phyloP scores from a whole-genome alignment of 92 coral and sea anemone species.

The Diadumene lineata region DNA sequence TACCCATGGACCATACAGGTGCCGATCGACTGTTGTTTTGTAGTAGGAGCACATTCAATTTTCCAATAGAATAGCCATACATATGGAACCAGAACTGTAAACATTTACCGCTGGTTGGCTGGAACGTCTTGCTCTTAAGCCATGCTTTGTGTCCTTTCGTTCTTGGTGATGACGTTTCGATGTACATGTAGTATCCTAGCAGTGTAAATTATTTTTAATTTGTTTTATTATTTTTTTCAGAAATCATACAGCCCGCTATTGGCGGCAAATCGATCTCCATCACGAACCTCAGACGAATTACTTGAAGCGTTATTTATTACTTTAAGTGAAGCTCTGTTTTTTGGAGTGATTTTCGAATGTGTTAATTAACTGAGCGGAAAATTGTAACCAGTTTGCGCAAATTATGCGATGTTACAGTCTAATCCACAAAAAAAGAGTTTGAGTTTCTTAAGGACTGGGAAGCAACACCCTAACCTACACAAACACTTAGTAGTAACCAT shows the following conservation, averaged over 20 bases:
- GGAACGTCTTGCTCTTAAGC: slow-evolving; percentile 80
- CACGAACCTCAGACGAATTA: no score
- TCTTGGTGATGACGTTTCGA: slow-evolving; percentile 91
- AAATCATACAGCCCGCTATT: neutral
- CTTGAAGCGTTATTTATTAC: no score
- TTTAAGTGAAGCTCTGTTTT: no score
- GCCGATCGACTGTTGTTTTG: slow-evolving; percentile 81
- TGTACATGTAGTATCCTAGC: slow-evolving; percentile 93
- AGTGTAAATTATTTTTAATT: neutral
- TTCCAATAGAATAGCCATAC: slow-evolving; percentile 82
- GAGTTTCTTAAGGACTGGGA: no score
- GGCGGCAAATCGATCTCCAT: no score
- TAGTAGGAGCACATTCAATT: slow-evolving; percentile 73
- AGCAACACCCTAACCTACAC: no score
- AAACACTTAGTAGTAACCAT: no score
- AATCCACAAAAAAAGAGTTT: no score
- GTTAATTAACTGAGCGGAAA: no score
- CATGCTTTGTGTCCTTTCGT: slow-evolving; percentile 95
- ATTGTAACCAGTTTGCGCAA: no score
- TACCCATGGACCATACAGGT: slow-evolving; percentile 83
- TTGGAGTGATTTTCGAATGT: no score
- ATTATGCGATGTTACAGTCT: no score
- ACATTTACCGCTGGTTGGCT: slow-evolving; percentile 87
- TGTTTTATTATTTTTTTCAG: neutral
- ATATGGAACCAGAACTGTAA: slow-evolving; percentile 98